A percentile compares a stretch with the other conserved stretches of the same genome.
Conservation (phyloP, 2,888 invertebrate species). For the Sturmia bella region DNA sequence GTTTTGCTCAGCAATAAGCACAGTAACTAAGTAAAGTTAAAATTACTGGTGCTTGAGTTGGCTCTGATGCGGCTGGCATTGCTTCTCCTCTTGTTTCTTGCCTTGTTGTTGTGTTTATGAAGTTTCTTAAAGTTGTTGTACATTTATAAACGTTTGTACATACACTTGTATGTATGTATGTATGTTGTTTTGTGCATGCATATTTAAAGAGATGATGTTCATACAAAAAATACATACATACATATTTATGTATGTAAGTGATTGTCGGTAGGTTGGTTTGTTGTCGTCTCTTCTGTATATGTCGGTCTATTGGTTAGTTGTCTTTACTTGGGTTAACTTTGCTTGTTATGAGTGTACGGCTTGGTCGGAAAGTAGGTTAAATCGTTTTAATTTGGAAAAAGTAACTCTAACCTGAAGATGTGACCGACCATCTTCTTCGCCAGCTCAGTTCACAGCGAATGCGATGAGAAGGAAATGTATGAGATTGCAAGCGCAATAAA, state of each 20-base stretch:
- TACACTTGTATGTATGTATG: background rate
- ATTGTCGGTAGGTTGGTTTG: slow-evolving; percentile 45
- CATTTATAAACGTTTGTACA: slow-evolving; percentile 8
- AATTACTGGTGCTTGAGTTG: slow-evolving; percentile 53
- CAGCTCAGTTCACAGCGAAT: slow-evolving; percentile 39
- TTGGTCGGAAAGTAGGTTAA: slow-evolving; percentile 67
- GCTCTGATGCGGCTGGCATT: slow-evolving; percentile 35
- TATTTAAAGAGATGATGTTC: slow-evolving; percentile 42
- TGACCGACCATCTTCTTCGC: slow-evolving; percentile 44
- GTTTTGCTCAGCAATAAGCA: slow-evolving; percentile 30
- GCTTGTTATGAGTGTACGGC: slow-evolving; percentile 45
- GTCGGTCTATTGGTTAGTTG: slow-evolving; percentile 8
- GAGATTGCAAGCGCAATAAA: slow-evolving; percentile 51
- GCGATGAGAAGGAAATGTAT: slow-evolving; percentile 11
- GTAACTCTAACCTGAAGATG: slow-evolving; percentile 67
- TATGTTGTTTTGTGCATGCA: background rate
- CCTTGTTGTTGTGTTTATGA: slow-evolving; percentile 35
- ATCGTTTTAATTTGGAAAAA: slow-evolving; percentile 65
- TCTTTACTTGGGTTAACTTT: slow-evolving; percentile 36
- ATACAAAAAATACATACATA: slow-evolving; percentile 11
- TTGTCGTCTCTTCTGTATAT: slow-evolving; percentile 23
- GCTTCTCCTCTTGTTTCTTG: slow-evolving; percentile 37
- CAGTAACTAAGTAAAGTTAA: slow-evolving; percentile 53
- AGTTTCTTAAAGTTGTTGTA: slow-evolving; percentile 36
- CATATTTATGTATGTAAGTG: slow-evolving; percentile 14